phyloP scores from a whole-genome alignment of 2,888 invertebrate species.

The Lepidochrysops patricia region DNA sequence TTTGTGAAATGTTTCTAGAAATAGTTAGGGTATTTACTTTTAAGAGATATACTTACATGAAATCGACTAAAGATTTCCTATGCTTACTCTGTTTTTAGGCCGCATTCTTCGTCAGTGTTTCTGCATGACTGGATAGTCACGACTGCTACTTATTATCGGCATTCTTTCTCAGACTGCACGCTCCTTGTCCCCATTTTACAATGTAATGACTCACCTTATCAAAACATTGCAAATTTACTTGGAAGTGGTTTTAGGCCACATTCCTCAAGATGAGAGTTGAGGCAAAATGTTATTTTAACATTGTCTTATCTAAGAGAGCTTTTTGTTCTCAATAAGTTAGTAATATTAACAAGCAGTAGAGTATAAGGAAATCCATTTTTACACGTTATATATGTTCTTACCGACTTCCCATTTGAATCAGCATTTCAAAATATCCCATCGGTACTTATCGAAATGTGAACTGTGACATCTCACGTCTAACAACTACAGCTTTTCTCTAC shows the following conservation, averaged over 20 bases:
- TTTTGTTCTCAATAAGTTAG: neutral
- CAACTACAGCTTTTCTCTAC: too few species aligned
- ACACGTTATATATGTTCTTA: too few species aligned
- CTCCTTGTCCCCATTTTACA: neutral
- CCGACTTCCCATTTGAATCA: too few species aligned
- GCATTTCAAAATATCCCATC: too few species aligned
- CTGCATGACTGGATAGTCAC: slow-evolving; percentile 7
- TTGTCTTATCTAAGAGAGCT: neutral
- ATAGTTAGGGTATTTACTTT: too few species aligned
- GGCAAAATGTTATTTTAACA: neutral
- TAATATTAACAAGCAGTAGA: neutral
- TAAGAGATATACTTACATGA: too few species aligned
- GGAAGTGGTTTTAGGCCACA: neutral
- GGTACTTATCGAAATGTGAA: too few species aligned
- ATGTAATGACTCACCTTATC: neutral
- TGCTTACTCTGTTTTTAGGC: neutral
- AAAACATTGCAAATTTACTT: neutral
- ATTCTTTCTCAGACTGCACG: neutral
- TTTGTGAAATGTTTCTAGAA: too few species aligned
- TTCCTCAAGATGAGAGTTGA: neutral
- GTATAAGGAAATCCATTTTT: too few species aligned
- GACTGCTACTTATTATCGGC: neutral
- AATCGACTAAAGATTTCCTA: neutral
- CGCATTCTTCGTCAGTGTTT: neutral
- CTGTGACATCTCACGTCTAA: too few species aligned